These are phyloP conservation scores for Octodon degus DNA, from an alignment of 2,113 vertebrate genomes.

Conservation along the genomic window DNA sequence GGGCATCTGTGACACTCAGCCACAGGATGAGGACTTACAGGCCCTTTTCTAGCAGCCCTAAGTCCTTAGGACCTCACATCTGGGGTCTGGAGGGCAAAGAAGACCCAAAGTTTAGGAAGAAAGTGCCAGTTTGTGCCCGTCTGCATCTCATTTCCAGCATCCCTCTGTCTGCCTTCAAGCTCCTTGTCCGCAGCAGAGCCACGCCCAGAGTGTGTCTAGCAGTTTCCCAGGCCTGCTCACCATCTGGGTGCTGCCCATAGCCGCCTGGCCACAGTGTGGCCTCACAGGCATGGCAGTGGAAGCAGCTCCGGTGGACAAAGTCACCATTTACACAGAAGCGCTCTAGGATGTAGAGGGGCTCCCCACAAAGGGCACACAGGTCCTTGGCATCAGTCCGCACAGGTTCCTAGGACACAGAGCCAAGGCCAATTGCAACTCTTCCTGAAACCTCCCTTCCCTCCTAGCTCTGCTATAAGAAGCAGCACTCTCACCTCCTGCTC, in stretches of 20 bases:
- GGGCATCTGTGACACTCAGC: background rate
- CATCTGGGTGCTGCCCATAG: constrained; percentile 89
- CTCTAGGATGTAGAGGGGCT: constrained; percentile 92
- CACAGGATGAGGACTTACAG: background rate
- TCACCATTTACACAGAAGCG: constrained; percentile 92
- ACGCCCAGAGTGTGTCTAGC: background rate
- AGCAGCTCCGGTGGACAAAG: constrained; percentile 97
- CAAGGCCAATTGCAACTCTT: background rate
- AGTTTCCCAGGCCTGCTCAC: constrained; percentile 82
- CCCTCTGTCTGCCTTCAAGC: background rate
- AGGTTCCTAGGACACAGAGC: background rate
- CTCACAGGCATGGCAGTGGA: constrained; percentile 90
- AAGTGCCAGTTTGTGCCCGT: background rate
- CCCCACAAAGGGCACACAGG: constrained; percentile 92
- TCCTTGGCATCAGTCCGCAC: constrained; percentile 83
- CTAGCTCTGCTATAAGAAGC: background rate
- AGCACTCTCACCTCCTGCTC: constrained; percentile 58
- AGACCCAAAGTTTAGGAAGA: background rate
- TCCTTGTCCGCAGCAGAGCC: background rate
- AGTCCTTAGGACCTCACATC: background rate
- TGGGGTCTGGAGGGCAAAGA: background rate
- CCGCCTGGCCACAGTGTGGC: constrained; percentile 91
- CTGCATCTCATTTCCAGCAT: background rate
- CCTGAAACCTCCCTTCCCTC: background rate
- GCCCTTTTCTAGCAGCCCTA: background rate